A percentile compares a stretch with the other conserved stretches of the same genome.
These are phyloP conservation scores for Sussaba pulchella DNA, from an alignment of 2,888 invertebrate genomes.

Conservation along the genomic window DNA sequence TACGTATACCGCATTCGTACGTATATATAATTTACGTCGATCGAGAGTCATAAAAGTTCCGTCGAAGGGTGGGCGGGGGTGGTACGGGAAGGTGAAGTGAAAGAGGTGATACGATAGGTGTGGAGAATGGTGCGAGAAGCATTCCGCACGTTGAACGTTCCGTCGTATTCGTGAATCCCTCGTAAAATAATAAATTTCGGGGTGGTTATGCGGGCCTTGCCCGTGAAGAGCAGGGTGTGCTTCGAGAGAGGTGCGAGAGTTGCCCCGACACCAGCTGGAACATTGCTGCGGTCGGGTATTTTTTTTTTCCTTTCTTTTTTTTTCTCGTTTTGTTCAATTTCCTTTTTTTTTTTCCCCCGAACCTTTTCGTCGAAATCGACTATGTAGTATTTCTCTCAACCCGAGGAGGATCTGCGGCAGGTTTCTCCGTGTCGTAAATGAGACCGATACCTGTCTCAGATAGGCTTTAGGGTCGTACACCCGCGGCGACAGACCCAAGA, in stretches of 20 bases:
- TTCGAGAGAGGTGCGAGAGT: conserved; percentile 44
- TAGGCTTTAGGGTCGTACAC: conserved; percentile 36
- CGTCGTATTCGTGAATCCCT: conserved; percentile 49
- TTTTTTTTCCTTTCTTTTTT: conserved; percentile 3
- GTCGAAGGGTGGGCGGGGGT: neutral
- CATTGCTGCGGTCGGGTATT: conserved; percentile 14
- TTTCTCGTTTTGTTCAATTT: too few species aligned
- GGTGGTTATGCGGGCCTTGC: conserved; percentile 42
- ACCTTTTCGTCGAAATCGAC: conserved; percentile 15
- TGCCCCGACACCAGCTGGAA: conserved; percentile 47
- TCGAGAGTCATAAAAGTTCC: conserved; percentile 50
- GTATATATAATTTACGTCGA: conserved; percentile 34
- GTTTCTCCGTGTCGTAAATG: conserved; percentile 51
- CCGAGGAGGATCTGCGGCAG: conserved; percentile 16
- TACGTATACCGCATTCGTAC: neutral
- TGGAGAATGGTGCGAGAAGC: conserved; percentile 10
- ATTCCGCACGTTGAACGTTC: conserved; percentile 7
- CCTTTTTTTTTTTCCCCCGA: too few species aligned
- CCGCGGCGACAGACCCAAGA: neutral
- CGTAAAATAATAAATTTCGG: conserved; percentile 67
- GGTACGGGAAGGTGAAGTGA: neutral
- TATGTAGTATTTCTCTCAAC: conserved; percentile 37
- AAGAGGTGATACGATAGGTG: conserved; percentile 1
- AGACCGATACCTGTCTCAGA: conserved; percentile 53
- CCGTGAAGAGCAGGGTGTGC: conserved; percentile 5